These are phyloP conservation scores for Enteromius treurensis DNA, from an alignment of 2,797 vertebrate genomes.

Conservation along the genomic window DNA sequence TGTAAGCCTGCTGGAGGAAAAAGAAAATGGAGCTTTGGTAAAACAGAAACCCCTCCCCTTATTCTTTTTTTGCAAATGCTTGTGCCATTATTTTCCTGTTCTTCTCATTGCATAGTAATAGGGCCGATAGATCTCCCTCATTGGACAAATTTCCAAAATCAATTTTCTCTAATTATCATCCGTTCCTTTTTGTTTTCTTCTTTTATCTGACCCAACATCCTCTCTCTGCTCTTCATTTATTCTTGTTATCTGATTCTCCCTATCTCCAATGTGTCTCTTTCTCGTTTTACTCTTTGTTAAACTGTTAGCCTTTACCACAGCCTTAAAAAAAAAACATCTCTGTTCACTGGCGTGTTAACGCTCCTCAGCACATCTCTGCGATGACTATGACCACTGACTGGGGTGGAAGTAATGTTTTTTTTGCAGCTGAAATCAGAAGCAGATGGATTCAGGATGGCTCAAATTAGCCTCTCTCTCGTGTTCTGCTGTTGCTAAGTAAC, in stretches of 20 bases:
- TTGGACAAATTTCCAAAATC: constrained; percentile 25
- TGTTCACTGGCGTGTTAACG: constrained; percentile 53
- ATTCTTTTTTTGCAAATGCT: constrained; percentile 7
- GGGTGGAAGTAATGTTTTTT: constrained; percentile 68
- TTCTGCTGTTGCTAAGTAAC: constrained; percentile 67
- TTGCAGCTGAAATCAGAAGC: constrained; percentile 56
- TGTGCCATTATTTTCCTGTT: constrained; percentile 22
- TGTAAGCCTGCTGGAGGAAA: constrained; percentile 63
- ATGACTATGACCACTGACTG: constrained; percentile 62
- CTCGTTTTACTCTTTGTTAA: constrained; percentile 43
- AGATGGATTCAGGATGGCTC: constrained; percentile 64
- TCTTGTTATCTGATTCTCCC: constrained; percentile 25
- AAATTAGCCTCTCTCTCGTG: constrained; percentile 61
- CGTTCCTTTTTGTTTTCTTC: constrained; percentile 23
- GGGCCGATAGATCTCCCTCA: constrained; percentile 14
- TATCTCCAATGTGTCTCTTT: constrained; percentile 8
- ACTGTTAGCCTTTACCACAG: constrained; percentile 42
- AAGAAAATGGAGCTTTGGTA: constrained; percentile 62
- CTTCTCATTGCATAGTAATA: constrained; percentile 39
- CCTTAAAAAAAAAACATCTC: constrained; percentile 30
- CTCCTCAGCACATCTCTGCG: constrained; percentile 57
- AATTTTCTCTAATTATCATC: constrained; percentile 45
- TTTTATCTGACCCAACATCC: constrained; percentile 19
- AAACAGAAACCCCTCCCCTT: constrained; percentile 32
- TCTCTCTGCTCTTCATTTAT: constrained; percentile 15